Evolutionary conservation across 2,888 invertebrate species (phyloP).

Genomic region (Diplazon laetatorius): DNA sequence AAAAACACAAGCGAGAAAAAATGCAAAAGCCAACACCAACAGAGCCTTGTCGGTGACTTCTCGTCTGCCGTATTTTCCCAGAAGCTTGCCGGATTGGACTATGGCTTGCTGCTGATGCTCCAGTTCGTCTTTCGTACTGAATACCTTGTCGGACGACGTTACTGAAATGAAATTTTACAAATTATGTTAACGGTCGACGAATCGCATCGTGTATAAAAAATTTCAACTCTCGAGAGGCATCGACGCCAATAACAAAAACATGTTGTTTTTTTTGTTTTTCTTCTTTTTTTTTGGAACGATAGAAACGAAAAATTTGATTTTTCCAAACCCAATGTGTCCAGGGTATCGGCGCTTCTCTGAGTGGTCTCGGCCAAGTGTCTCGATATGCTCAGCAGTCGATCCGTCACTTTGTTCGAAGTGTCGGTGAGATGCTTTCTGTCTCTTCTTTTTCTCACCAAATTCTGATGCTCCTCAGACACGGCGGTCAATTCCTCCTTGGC

Average conservation of each 20-base stretch:
- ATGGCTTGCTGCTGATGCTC: constrained; percentile 94
- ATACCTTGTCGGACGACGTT: constrained; percentile 83
- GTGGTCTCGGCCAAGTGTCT: constrained; percentile 94
- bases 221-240: too few species aligned
- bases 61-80: constrained; percentile 96
- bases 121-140: constrained; percentile 91
- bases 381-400: constrained; percentile 92
- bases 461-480: constrained; percentile 84
- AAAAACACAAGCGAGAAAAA: constrained; percentile 94
- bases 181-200: constrained; percentile 65
- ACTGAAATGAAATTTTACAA: constrained; percentile 80
- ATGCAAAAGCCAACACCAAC: constrained; percentile 92
- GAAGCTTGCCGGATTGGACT: constrained; percentile 93
- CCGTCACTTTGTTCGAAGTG: constrained; percentile 91
- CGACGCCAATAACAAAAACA: too few species aligned
- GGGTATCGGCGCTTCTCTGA: constrained; percentile 92
- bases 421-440: constrained; percentile 87
- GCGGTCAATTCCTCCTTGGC: constrained; percentile 88
- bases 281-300: not conserved
- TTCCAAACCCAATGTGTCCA: constrained; percentile 88
- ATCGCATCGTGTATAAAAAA: too few species aligned
- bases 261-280: too few species aligned
- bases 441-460: constrained; percentile 87
- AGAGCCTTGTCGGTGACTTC: constrained; percentile 98
- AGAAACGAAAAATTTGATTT: constrained; percentile 6